These are phyloP conservation scores for Temnothorax ravouxi DNA, from an alignment of 2,888 invertebrate genomes.

Conservation along the genomic window DNA sequence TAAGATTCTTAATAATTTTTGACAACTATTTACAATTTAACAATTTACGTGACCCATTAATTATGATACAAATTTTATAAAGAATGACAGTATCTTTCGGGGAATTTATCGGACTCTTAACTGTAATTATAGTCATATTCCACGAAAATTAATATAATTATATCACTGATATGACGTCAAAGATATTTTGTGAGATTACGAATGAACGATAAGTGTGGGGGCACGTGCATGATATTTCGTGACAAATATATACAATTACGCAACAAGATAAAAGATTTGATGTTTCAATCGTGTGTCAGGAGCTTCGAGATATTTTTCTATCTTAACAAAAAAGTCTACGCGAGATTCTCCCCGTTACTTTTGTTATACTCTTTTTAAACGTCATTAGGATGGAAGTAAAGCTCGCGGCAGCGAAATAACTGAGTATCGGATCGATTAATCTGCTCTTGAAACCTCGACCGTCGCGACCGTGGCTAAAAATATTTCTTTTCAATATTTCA, in stretches of 20 bases:
- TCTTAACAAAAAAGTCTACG: not conserved
- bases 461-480: conserved; percentile 46
- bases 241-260: not conserved
- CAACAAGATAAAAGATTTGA: not conserved
- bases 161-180: conserved; percentile 26
- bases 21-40: no score
- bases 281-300: not conserved
- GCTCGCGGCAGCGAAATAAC: not conserved
- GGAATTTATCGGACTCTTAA: not conserved
- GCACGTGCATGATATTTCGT: conserved; percentile 23
- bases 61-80: conserved; percentile 2
- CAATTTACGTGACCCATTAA: conserved; percentile 11
- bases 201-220: conserved; percentile 2
- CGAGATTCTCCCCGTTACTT: not conserved
- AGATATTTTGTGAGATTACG: not conserved
- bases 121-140: not conserved
- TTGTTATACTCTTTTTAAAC: conserved; percentile 11
- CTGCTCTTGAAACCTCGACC: conserved; percentile 33
- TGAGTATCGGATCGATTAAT: conserved; percentile 34
- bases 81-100: not conserved
- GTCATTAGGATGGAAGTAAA: conserved; percentile 24
- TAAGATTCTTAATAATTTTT: not conserved
- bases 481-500: conserved; percentile 54
- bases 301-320: not conserved
- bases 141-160: not conserved